Base-by-base conservation (phyloP, 2,888 invertebrate species). In the Serripes groenlandicus region DNA sequence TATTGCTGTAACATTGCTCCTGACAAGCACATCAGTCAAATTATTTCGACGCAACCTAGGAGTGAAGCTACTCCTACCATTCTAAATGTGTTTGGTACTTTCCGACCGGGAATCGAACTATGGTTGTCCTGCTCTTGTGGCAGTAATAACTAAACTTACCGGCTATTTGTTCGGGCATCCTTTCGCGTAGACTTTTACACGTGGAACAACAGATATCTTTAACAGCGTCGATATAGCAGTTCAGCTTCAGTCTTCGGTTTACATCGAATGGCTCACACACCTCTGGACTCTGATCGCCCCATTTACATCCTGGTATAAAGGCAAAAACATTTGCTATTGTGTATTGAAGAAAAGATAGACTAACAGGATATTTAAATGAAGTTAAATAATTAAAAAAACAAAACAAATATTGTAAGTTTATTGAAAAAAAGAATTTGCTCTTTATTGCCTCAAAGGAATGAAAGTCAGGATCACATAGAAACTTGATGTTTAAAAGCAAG, bases 211-310 rank as follows among this genome's bases (percentile, higher is more conserved):
- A 92, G 21, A 92, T 75, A 26, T 88, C 82, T 34, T 81, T 73
- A n/a, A 91, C 90, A 18, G 86, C 85, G 3, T 82, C 75, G 11
- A 88, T 68, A 73, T 92, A 92, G 73, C 92, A 92, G 87, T 91
- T 91, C 68, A 92, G 78, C 66, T 86, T 85, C 11, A 91, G 71
- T 21, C 76, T 69, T 21, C 86, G 68, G 18, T 85, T 62, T 9
- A 70, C 79, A 56, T 87, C 86, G 75, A 89, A 92, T 21, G 90
- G 88, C 35, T 84, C 72, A 77, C 92, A 92, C 28, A 92, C 69
- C 15, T 90, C 87, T 0, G 88, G 84, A 79, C 89, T 91, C 73
- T 91, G 90, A 81, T 92, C 89, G 5, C 92, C 92, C 91, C 91
- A 92, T 7, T 88, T 85, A 73, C 92, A 92, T 9, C 83, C 92